Percentiles rank a stretch among this genome's conserved stretches.
phyloP scores from a whole-genome alignment of 2,797 vertebrate genomes.

The Australoheros facetus region DNA sequence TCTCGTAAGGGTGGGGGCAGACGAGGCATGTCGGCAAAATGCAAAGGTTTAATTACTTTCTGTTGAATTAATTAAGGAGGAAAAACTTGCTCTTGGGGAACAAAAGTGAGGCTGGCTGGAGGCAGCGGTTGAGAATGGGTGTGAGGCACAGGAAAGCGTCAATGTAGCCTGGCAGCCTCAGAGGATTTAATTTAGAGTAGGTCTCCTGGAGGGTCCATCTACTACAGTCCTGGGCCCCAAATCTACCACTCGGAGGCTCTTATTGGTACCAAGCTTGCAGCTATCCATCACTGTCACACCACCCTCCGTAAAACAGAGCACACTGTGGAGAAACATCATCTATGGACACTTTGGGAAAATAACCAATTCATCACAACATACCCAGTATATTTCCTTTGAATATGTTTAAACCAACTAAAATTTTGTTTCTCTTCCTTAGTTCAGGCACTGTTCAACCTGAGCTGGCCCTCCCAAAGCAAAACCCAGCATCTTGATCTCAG shows the following conservation, averaged over 20 bases:
- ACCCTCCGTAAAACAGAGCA: constrained; percentile 45
- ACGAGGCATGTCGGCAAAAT: constrained; percentile 74
- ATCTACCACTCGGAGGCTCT: constrained; percentile 68
- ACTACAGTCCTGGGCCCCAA: constrained; percentile 63
- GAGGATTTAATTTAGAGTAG: constrained; percentile 85
- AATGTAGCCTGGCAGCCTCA: constrained; percentile 71
- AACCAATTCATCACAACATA: neutral
- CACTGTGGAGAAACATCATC: constrained; percentile 52
- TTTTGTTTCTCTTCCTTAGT: neutral
- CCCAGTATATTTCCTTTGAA: neutral
- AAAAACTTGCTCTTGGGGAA: constrained; percentile 78
- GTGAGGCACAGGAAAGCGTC: constrained; percentile 62
- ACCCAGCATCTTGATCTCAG: neutral
- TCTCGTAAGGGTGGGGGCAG: constrained; percentile 60
- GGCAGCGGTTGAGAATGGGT: constrained; percentile 63
- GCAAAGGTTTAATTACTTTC: constrained; percentile 86
- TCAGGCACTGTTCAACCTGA: neutral
- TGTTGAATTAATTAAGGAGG: constrained; percentile 85
- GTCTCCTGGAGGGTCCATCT: constrained; percentile 73
- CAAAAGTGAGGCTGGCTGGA: constrained; percentile 80
- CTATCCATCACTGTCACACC: constrained; percentile 85
- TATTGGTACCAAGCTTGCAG: constrained; percentile 77
- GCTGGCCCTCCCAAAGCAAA: neutral
- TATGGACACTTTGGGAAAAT: constrained; percentile 21
- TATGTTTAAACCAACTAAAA: neutral